These are phyloP conservation scores for Copsychus sechellarum DNA, from an alignment of 2,113 vertebrate genomes.

Conservation along the genomic window DNA sequence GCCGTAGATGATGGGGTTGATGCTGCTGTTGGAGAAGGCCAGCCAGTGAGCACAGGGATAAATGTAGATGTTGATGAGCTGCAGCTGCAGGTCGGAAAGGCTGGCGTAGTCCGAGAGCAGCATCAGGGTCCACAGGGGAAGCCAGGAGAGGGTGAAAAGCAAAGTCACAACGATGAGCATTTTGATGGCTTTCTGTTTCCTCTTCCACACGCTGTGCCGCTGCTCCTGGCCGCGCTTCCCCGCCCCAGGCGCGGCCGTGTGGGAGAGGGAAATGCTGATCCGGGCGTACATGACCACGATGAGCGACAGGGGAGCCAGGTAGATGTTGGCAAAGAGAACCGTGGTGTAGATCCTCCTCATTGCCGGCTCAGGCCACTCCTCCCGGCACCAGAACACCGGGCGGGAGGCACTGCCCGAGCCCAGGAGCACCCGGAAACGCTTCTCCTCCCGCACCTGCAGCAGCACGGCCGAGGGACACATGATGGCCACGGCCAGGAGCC, in stretches of 20 bases:
- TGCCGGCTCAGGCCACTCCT: constrained; percentile 86
- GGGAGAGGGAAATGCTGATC: constrained; percentile 85
- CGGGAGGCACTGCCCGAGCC: constrained; percentile 76
- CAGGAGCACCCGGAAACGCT: constrained; percentile 78
- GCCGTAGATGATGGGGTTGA: constrained; percentile 92
- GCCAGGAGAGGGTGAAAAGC: constrained; percentile 91
- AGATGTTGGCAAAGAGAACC: constrained; percentile 89
- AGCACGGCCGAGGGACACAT: constrained; percentile 91
- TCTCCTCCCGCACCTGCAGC: constrained; percentile 86
- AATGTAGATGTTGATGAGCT: constrained; percentile 87
- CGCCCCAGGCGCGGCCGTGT: constrained; percentile 25
- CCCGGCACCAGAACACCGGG: constrained; percentile 88
- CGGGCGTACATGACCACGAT: constrained; percentile 87
- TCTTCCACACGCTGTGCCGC: constrained; percentile 77
- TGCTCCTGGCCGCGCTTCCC: constrained; percentile 74
- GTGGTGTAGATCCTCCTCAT: constrained; percentile 93
- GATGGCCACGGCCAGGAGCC: constrained; percentile 86
- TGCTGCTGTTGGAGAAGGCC: constrained; percentile 91
- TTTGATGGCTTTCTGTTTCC: constrained; percentile 87
- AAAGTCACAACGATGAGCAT: constrained; percentile 88
- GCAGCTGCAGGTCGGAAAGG: constrained; percentile 77
- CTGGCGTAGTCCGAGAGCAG: constrained; percentile 89
- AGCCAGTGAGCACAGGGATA: constrained; percentile 94
- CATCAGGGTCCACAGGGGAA: constrained; percentile 92
- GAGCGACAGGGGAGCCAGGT: constrained; percentile 85